These are phyloP conservation scores for Callipepla squamata DNA, from an alignment of 2,113 vertebrate genomes.

Conservation along the genomic window DNA sequence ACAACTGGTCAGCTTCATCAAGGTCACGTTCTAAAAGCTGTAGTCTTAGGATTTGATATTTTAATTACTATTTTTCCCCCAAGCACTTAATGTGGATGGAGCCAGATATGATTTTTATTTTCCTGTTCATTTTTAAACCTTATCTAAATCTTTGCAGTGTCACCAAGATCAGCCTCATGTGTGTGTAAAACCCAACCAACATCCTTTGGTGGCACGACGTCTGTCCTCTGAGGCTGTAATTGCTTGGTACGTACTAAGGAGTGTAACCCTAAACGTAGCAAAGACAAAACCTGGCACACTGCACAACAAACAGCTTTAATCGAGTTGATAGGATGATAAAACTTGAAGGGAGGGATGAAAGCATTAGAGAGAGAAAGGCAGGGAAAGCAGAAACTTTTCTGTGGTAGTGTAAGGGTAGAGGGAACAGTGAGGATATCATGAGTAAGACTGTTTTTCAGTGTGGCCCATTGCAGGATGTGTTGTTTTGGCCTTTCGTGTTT, in stretches of 20 bases:
- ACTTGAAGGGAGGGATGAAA: not conserved
- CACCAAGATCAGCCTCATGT: not conserved
- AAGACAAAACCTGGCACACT: not conserved
- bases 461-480: conserved; percentile 10
- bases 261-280: not conserved
- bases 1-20: not conserved
- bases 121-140: not conserved
- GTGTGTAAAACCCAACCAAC: not conserved
- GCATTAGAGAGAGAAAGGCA: not conserved
- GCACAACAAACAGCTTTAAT: not conserved
- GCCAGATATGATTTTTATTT: conserved; percentile 1
- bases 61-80: not conserved
- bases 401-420: not conserved
- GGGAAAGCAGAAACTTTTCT: not conserved
- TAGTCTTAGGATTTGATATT: not conserved
- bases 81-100: not conserved
- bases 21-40: not conserved
- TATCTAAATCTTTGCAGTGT: not conserved
- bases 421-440: not conserved
- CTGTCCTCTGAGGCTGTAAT: not conserved
- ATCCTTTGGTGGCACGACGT: not conserved
- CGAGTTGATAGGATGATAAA: not conserved
- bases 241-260: not conserved
- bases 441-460: conserved; percentile 17
- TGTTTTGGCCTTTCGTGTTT: not conserved